Evolutionary conservation across 2,888 invertebrate genomes (phyloP), one percentile per base, ranked within the genome.

Genomic region (Ichneumon xanthorius): DNA sequence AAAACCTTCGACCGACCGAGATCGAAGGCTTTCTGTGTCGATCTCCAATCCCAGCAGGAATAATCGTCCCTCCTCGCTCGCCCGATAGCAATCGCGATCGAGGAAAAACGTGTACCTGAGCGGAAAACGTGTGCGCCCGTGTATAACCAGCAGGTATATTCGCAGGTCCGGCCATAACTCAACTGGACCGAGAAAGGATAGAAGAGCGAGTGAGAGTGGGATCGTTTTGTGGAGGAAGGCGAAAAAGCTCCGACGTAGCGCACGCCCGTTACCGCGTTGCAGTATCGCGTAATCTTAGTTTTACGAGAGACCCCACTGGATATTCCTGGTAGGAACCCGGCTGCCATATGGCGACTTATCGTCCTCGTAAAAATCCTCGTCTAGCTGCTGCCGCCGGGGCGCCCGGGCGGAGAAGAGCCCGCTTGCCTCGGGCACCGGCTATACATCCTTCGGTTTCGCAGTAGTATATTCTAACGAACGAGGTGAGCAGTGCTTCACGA

Each of bases 271-370:
- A 16, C 14, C 84, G 70, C 76, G 67, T 55, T 76, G 80, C 76
- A 75, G 79, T 53, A 82, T 67, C 80, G 53, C 82, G 85, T 82
- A 85, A 85, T 85, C 82, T 82, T 82, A 85, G 85, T 85, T 85
- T 85, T 85, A 85, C 85, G 85, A 85, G 80, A 75, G 63, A 68
- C 67, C 72, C 67, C 61, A 80, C 67, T 80, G 85, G 82, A 85
- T 85, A 72, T 58, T 82, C 80, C 80, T 80, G 53, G 68, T 75
- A 33, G 77, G 72, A 55, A 77, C 72, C 72, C 40, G 71, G 79
- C 63, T 85, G 82, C 82, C 80, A 72, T 80, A 85, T 82, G 82
- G 85, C 85, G 82, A 85, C 82, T 82, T 82, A 85, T 85, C 82
- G 80, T 85, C 72, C 85, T 85, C 85, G 82, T 85, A 85, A 82